A percentile compares a stretch with the other conserved stretches of the same genome.
Conservation (phyloP, 2,888 invertebrate genomes). For the Scaptodrosophila latifasciaeformis region DNA sequence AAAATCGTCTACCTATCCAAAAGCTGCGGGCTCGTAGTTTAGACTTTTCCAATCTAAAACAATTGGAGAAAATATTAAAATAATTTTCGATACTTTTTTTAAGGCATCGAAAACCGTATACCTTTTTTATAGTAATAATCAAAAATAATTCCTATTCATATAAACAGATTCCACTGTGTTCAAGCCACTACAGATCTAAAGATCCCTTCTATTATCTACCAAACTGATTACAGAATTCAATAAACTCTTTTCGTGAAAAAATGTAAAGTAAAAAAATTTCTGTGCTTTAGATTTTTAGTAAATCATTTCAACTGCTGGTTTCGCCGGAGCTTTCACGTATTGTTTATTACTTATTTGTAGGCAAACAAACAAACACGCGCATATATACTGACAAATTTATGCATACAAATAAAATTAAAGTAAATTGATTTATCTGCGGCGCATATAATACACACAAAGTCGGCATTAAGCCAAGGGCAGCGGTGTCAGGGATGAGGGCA, state of each 20-base stretch:
- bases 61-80: constrained; percentile 18
- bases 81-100: too few species aligned
- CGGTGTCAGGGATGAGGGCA: constrained; percentile 25
- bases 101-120: too few species aligned
- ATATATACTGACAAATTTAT: constrained; percentile 48
- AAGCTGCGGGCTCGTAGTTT: background rate
- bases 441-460: constrained; percentile 11
- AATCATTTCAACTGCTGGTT: constrained; percentile 48
- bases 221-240: too few species aligned
- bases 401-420: constrained; percentile 63
- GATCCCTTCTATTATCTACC: too few species aligned
- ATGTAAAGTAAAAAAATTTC: too few species aligned
- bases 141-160: too few species aligned
- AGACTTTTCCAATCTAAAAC: constrained; percentile 3
- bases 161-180: too few species aligned
- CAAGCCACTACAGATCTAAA: too few species aligned
- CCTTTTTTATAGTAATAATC: too few species aligned
- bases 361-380: constrained; percentile 6
- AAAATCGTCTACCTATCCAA: background rate
- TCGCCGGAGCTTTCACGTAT: constrained; percentile 33
- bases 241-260: too few species aligned
- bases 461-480: background rate
- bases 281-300: too few species aligned
- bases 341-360: constrained; percentile 41
- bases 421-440: constrained; percentile 67